Evolutionary conservation across 2,888 invertebrate species (phyloP).

Genomic region (Gnatocerus cornutus): DNA sequence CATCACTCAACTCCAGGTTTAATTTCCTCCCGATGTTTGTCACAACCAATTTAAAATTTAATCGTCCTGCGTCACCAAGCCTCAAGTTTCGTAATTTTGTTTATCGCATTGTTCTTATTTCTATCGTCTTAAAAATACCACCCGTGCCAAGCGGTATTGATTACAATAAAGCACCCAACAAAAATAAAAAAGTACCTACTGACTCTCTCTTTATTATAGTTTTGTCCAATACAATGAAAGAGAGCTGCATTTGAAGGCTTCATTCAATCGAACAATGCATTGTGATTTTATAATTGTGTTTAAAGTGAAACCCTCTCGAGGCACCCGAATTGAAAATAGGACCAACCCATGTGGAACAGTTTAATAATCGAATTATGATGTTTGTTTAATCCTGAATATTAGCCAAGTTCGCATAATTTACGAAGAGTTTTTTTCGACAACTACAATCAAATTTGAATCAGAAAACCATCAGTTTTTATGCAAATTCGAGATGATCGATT

Average conservation of each 20-base stretch:
- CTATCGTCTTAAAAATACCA: constrained; percentile 13
- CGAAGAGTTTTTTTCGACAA: constrained; percentile 4
- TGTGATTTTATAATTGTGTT: constrained; percentile 64
- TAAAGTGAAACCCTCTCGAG: constrained; percentile 62
- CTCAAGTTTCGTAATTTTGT: constrained; percentile 11
- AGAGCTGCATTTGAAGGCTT: constrained; percentile 58
- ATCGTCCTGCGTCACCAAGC: background rate
- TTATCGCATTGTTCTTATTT: background rate
- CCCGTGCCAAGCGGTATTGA: constrained; percentile 24
- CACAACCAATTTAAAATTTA: constrained; percentile 5
- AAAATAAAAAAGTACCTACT: constrained; percentile 32
- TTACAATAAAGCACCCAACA: constrained; percentile 19
- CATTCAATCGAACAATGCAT: constrained; percentile 61
- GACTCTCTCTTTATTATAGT: constrained; percentile 44
- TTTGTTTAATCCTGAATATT: constrained; percentile 51
- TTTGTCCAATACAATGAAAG: constrained; percentile 53
- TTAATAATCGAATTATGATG: constrained; percentile 63
- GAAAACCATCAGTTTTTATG: constrained; percentile 37
- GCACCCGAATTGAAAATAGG: constrained; percentile 50
- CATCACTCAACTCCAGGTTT: background rate
- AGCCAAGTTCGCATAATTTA: constrained; percentile 9
- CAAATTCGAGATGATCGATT: constrained; percentile 40
- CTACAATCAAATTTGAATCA: constrained; percentile 35
- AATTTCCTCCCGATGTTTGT: constrained; percentile 1
- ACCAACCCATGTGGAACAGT: constrained; percentile 59